Evolutionary conservation across 2,888 invertebrate species (phyloP), one percentile per base, ranked within the genome.

Genomic region (Melieria omissa): DNA sequence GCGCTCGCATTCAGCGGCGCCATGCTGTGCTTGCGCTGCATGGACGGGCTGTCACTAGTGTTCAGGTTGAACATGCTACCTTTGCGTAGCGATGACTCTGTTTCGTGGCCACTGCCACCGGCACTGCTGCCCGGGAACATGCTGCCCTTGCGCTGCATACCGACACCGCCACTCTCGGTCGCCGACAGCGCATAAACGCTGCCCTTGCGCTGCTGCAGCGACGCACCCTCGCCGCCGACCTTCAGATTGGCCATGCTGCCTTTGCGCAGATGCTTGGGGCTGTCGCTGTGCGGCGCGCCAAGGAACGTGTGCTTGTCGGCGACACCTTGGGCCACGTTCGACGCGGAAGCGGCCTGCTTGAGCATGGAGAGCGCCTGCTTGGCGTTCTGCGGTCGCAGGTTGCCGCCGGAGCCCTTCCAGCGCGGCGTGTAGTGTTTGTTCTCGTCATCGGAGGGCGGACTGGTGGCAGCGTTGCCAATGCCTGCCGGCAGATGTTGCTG

Each of bases 371-470:
- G 73, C 0, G 81, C 82, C 73, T 86, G 84, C 69, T 86, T 85
- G 64, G 85, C 80, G 52, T 79, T 84, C 44, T 81, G 79, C 0
- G 84, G 80, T 9, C 81, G 81, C 75, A 84, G 70, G 72, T 84
- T 84, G 54, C 77, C 76, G 65, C 78, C 81, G 14, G 86, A 86
- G n/a, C 86, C 87, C 76, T 84, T 86, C 88, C 87, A 87, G 74
- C 84, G 84, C 55, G 83, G 80, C 14, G 72, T 52, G 68, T 81
- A 83, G 46, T 80, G 84, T 42, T 81, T 87, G 70, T 88, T 88
- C 70, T 89, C 88, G 66, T 89, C 89, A 76, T 89, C 89, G 45
- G 90, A 90, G 73, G 90, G 90, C 73, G 90, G 90, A 83, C 89
- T 90, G 78, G 87, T 88, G 73, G 84, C 83, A 70, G 88, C 88